A percentile compares a stretch with the other conserved stretches of the same genome.
phyloP scores from a whole-genome alignment of 2,888 invertebrate genomes.

The Eupeodes latifasciatus region DNA sequence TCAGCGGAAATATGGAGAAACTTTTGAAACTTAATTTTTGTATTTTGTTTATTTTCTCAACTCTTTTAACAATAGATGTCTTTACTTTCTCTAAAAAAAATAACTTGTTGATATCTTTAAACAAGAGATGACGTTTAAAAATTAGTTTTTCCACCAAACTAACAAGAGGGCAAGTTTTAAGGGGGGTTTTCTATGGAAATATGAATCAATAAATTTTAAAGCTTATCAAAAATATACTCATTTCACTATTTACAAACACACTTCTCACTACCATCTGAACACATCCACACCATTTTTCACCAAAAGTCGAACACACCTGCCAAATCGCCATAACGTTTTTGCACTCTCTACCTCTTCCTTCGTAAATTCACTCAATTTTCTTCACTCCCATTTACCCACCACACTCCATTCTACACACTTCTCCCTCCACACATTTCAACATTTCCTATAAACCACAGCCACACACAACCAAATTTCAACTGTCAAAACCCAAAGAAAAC shows the following conservation, averaged over 20 bases:
- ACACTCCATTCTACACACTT: conserved; percentile 67
- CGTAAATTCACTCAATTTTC: conserved; percentile 44
- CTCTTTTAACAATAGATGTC: too few species aligned
- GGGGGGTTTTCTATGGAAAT: too few species aligned
- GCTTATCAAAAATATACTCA: not conserved
- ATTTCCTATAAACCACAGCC: conserved; percentile 63
- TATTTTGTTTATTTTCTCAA: too few species aligned
- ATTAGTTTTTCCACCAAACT: too few species aligned
- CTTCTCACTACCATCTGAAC: not conserved
- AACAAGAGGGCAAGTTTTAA: too few species aligned
- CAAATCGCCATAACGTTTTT: conserved; percentile 72
- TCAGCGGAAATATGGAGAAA: too few species aligned
- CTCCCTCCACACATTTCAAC: conserved; percentile 10
- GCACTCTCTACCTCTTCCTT: not conserved
- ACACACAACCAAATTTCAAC: conserved; percentile 59
- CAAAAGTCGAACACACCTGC: conserved; percentile 41
- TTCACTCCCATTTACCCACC: conserved; percentile 41
- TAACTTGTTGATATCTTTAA: too few species aligned
- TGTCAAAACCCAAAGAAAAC: conserved; percentile 65
- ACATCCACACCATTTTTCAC: not conserved
- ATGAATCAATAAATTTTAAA: too few species aligned
- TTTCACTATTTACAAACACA: not conserved
- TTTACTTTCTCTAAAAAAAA: too few species aligned
- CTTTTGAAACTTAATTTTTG: too few species aligned
- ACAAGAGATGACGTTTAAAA: too few species aligned